Conservation (phyloP, 2,888 invertebrate genomes). For the Celastrina argiolus region DNA sequence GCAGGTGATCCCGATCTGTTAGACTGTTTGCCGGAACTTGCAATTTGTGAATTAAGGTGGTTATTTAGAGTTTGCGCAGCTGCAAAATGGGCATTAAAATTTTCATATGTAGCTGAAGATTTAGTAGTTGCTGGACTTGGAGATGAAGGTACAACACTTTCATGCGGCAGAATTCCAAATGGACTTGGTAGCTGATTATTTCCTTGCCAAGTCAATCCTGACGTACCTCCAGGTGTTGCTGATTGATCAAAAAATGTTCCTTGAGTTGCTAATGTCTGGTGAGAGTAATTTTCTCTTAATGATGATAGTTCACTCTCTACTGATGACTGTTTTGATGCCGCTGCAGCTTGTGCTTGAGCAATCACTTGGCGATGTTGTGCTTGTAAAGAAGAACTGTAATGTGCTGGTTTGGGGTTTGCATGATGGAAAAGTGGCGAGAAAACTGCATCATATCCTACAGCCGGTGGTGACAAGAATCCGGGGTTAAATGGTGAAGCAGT, state of each 20-base stretch:
- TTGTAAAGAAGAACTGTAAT: slow-evolving; percentile 81
- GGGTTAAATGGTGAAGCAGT: slow-evolving; percentile 82
- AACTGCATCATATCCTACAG: slow-evolving; percentile 88
- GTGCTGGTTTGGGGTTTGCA: slow-evolving; percentile 85
- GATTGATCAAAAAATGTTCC: slow-evolving; percentile 84
- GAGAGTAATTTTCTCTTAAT: slow-evolving; percentile 79
- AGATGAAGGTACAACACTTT: slow-evolving; percentile 83
- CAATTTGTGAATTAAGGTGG: slow-evolving; percentile 81
- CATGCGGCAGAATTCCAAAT: slow-evolving; percentile 87
- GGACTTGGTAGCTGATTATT: slow-evolving; percentile 83
- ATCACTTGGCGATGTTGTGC: slow-evolving; percentile 84
- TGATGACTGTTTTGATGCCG: slow-evolving; percentile 75
- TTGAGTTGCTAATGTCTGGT: slow-evolving; percentile 77
- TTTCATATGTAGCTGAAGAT: slow-evolving; percentile 79
- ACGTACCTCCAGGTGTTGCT: slow-evolving; percentile 67
- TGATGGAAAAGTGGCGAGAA: slow-evolving; percentile 91
- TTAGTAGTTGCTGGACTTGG: slow-evolving; percentile 80
- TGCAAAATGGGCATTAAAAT: slow-evolving; percentile 84
- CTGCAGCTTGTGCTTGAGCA: slow-evolving; percentile 75
- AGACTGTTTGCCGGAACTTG: slow-evolving; percentile 75
- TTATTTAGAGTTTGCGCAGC: slow-evolving; percentile 80
- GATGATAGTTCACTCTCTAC: slow-evolving; percentile 77
- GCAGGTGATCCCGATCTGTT: slow-evolving; percentile 77
- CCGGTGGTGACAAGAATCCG: slow-evolving; percentile 85
- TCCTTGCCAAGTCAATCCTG: slow-evolving; percentile 84